phyloP scores from a whole-genome alignment of 2,113 vertebrate genomes.

The Orycteropus afer region DNA sequence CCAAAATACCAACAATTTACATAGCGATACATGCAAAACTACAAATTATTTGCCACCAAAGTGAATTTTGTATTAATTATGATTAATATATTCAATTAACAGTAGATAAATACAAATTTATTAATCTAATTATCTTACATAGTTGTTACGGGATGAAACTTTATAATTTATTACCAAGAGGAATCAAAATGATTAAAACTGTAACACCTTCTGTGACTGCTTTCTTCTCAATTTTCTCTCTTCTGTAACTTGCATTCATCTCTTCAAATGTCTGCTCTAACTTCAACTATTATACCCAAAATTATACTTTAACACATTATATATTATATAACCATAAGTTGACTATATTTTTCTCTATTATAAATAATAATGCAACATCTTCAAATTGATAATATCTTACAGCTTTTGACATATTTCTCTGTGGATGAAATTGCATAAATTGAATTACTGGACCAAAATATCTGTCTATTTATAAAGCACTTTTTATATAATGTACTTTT shows the following conservation, averaged over 20 bases:
- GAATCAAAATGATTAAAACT: background rate
- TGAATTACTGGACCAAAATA: background rate
- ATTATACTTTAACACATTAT: background rate
- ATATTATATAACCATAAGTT: background rate
- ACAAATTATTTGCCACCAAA: background rate
- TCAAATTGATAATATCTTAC: background rate
- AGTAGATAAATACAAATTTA: background rate
- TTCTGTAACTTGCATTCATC: background rate
- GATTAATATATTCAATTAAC: background rate
- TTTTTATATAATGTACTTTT: background rate
- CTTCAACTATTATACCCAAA: background rate
- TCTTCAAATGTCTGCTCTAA: background rate
- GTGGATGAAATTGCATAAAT: background rate
- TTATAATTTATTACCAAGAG: background rate
- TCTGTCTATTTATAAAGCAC: background rate
- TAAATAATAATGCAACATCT: background rate
- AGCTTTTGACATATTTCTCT: background rate
- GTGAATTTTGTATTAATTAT: slow-evolving; percentile 5
- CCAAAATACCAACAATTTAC: background rate
- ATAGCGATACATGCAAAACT: background rate
- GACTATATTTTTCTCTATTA: background rate
- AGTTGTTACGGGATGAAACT: background rate
- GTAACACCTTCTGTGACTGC: background rate
- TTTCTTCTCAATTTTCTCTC: background rate
- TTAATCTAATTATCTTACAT: background rate